phyloP scores from a whole-genome alignment of 2,113 vertebrate genomes.

The Protobothrops flavoviridis region DNA sequence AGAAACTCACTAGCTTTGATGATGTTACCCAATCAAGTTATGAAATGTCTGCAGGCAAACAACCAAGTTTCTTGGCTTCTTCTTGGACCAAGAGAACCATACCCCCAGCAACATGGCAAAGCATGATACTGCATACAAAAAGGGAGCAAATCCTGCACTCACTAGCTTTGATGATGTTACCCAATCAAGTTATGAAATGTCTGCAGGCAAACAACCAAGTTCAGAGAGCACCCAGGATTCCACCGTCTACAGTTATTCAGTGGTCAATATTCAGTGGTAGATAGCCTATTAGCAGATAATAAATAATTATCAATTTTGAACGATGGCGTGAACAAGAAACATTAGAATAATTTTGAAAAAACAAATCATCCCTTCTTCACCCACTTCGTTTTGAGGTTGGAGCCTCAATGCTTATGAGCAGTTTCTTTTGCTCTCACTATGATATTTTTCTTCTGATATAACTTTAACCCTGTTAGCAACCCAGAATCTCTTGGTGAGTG shows the following conservation, averaged over 20 bases:
- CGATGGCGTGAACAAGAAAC: neutral
- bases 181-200: neutral
- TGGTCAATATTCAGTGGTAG: neutral
- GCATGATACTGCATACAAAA: neutral
- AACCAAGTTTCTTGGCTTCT: neutral
- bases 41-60: no score
- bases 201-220: neutral
- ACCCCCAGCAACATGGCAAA: neutral
- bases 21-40: no score
- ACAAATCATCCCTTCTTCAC: accelerated
- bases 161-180: neutral
- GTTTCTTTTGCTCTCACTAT: neutral
- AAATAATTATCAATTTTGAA: neutral
- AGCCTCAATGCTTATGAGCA: neutral
- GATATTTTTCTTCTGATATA: neutral
- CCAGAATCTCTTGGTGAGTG: neutral
- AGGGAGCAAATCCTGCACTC: neutral
- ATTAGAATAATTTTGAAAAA: conserved; percentile 7
- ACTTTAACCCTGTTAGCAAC: neutral
- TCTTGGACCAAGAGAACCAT: neutral
- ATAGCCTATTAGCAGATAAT: neutral
- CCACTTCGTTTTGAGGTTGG: neutral
- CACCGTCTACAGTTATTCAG: neutral
- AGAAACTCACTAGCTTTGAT: neutral
- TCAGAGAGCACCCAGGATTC: neutral